Evolutionary conservation across 2,888 invertebrate genomes (phyloP).

Genomic region (Himalopsyche tibetana): DNA sequence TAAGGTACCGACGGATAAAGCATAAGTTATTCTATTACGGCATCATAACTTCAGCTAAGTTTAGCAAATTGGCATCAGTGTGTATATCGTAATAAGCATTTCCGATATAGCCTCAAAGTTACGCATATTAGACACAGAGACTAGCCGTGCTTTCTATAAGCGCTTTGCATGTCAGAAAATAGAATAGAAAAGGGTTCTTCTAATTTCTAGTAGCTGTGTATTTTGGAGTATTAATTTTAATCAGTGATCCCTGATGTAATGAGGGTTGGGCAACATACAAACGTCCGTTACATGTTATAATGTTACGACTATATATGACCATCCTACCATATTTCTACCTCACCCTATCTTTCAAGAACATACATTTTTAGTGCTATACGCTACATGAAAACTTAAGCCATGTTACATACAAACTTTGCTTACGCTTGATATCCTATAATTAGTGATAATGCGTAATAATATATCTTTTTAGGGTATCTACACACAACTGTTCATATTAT

Average conservation of each 20-base stretch:
- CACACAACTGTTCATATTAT: no score
- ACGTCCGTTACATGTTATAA: slow-evolving; percentile 31
- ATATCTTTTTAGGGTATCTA: not conserved
- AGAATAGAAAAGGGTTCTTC: slow-evolving; percentile 18
- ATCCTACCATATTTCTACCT: not conserved
- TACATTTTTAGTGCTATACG: slow-evolving; percentile 22
- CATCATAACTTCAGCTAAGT: no score
- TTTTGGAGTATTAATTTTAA: slow-evolving; percentile 33
- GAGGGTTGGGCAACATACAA: slow-evolving; percentile 21
- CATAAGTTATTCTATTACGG: no score
- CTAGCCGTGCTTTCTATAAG: not conserved
- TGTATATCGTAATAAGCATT: not conserved
- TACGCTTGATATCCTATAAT: not conserved
- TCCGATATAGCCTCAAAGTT: not conserved
- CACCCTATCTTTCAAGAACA: slow-evolving; percentile 24
- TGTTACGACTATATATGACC: not conserved
- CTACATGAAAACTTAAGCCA: not conserved
- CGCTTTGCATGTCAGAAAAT: slow-evolving; percentile 20
- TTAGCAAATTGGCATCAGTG: no score
- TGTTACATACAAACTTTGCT: not conserved
- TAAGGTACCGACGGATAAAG: no score
- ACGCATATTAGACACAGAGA: not conserved
- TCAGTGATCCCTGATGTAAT: slow-evolving; percentile 40
- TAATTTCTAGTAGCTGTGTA: slow-evolving; percentile 34
- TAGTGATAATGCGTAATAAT: not conserved